These are phyloP conservation scores for Danio choprae DNA, from an alignment of 2,797 vertebrate species.

Conservation along the genomic window DNA sequence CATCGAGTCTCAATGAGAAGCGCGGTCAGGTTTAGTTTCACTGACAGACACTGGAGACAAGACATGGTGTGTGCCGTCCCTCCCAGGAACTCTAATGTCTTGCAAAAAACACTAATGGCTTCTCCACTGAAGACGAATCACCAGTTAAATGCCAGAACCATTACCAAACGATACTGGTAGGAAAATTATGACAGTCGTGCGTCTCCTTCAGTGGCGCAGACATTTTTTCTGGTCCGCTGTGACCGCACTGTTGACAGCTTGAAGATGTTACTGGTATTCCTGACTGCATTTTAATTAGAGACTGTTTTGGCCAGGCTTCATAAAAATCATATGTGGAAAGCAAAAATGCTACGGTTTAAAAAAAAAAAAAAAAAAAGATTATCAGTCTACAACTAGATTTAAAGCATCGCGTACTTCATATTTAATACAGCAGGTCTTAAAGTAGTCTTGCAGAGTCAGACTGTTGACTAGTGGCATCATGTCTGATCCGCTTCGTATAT, in stretches of 20 bases:
- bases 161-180: constrained; percentile 33
- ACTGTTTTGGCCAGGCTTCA: constrained; percentile 32
- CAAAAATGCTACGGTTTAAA: neutral
- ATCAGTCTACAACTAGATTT: constrained; percentile 13
- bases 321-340: constrained; percentile 35
- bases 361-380: neutral
- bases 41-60: constrained; percentile 43
- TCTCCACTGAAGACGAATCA: constrained; percentile 30
- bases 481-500: neutral
- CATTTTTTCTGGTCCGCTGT: constrained; percentile 13
- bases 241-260: constrained; percentile 32
- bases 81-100: constrained; percentile 24
- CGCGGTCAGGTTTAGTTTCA: constrained; percentile 56
- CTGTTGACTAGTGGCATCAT: neutral
- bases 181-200: constrained; percentile 26
- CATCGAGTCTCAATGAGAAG: constrained; percentile 5
- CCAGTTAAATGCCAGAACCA: constrained; percentile 27
- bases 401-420: neutral
- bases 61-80: constrained; percentile 2
- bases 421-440: neutral
- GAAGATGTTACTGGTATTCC: constrained; percentile 19
- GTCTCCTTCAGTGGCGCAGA: constrained; percentile 26
- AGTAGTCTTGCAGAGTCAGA: constrained; percentile 11
- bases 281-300: constrained; percentile 45
- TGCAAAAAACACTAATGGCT: constrained; percentile 21